phyloP scores from a whole-genome alignment of 2,888 invertebrate genomes.

The Eupithecia subfuscata region DNA sequence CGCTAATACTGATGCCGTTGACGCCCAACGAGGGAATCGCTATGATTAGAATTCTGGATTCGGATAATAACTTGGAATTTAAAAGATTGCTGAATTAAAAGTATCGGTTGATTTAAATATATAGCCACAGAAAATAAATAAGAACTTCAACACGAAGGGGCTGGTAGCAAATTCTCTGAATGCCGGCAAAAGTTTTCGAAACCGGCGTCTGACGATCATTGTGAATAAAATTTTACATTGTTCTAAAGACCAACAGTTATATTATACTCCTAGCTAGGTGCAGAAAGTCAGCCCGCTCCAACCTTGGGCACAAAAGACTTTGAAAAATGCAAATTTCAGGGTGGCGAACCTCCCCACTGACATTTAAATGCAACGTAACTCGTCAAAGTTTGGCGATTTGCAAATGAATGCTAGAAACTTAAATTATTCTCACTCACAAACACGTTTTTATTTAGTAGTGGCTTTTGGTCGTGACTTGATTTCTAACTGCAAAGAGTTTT shows the following conservation, averaged over 20 bases:
- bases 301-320: slow-evolving; percentile 59
- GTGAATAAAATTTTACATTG: slow-evolving; percentile 45
- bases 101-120: neutral
- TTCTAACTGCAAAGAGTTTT: neutral
- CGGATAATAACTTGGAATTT: neutral
- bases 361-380: slow-evolving; percentile 76
- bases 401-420: slow-evolving; percentile 65
- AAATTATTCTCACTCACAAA: slow-evolving; percentile 41
- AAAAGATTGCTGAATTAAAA: neutral
- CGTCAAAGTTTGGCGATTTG: slow-evolving; percentile 72
- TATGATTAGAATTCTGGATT: neutral
- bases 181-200: slow-evolving; percentile 41
- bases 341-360: slow-evolving; percentile 53
- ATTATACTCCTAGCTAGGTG: slow-evolving; percentile 34
- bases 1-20: slow-evolving; percentile 63
- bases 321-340: slow-evolving; percentile 70
- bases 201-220: slow-evolving; percentile 48
- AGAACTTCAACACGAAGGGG: neutral
- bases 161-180: neutral
- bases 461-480: slow-evolving; percentile 11
- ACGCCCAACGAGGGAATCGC: slow-evolving; percentile 4
- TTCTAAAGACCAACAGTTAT: slow-evolving; percentile 45
- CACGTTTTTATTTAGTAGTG: slow-evolving; percentile 24
- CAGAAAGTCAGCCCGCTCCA: slow-evolving; percentile 50
- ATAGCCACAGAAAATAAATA: neutral